Percentiles rank a stretch among this genome's conserved stretches.
Evolutionary conservation across 1,140 invertebrate species (phyloP).

Genomic region (Antheraea pernyi): DNA sequence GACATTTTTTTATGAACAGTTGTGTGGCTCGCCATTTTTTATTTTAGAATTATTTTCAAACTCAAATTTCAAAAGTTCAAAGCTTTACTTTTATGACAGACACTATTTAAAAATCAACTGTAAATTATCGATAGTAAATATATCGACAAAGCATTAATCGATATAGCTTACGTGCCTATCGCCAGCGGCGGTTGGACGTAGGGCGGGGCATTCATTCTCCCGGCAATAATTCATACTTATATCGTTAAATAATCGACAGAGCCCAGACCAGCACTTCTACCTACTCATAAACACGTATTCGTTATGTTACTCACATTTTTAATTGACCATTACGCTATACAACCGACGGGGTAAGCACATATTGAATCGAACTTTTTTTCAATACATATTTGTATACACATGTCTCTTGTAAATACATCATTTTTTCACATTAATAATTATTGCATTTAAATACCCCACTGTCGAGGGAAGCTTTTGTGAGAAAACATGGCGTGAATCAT

Average conservation of each 20-base stretch:
- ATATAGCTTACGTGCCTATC: slow-evolving; percentile 34
- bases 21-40: too few species aligned
- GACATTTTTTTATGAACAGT: too few species aligned
- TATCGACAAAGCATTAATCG: slow-evolving; percentile 20
- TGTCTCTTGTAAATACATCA: too few species aligned
- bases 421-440: too few species aligned
- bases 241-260: slow-evolving; percentile 63
- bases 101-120: background rate
- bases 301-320: background rate
- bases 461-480: too few species aligned
- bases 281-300: slow-evolving; percentile 35
- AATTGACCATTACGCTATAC: background rate
- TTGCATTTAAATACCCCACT: too few species aligned
- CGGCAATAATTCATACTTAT: slow-evolving; percentile 66
- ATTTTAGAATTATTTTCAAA: too few species aligned
- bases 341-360: background rate
- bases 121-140: background rate
- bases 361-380: too few species aligned
- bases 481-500: too few species aligned
- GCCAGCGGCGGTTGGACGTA: slow-evolving; percentile 35
- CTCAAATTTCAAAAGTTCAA: too few species aligned
- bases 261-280: slow-evolving; percentile 41
- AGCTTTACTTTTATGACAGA: too few species aligned
- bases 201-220: slow-evolving; percentile 63
- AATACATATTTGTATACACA: too few species aligned